A percentile compares a stretch with the other conserved stretches of the same genome.
Conservation (phyloP, 1,140 invertebrate genomes). For the Drosophila bifasciata region DNA sequence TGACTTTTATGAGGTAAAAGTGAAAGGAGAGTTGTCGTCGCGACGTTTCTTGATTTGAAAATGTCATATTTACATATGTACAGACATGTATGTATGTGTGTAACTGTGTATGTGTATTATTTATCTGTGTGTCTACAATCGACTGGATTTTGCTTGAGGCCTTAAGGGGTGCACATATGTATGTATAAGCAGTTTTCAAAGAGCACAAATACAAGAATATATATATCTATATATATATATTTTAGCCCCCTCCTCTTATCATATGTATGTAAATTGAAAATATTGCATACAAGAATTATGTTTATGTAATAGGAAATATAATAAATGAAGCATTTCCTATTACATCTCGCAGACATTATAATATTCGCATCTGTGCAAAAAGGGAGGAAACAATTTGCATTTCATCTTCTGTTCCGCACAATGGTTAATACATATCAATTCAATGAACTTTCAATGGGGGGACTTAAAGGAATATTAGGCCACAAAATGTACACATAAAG, state of each 20-base stretch:
- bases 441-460: constrained; percentile 40
- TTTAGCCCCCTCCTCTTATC: too few relatives aligned
- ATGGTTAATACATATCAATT: constrained; percentile 24
- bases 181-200: constrained; percentile 40
- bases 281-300: constrained; percentile 44
- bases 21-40: constrained; percentile 62
- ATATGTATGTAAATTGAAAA: constrained; percentile 49
- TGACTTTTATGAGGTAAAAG: constrained; percentile 61
- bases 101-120: constrained; percentile 37
- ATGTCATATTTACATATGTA: constrained; percentile 51
- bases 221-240: too few relatives aligned
- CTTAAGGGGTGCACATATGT: constrained; percentile 20
- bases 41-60: constrained; percentile 66
- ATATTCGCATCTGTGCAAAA: neutral
- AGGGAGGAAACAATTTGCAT: constrained; percentile 36
- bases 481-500: neutral
- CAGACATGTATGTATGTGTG: constrained; percentile 5
- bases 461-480: constrained; percentile 13
- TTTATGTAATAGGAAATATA: constrained; percentile 50
- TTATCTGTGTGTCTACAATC: constrained; percentile 29
- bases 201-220: constrained; percentile 35
- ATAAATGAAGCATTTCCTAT: constrained; percentile 35
- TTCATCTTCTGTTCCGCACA: constrained; percentile 10
- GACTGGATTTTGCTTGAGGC: neutral
- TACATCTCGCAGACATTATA: constrained; percentile 39